phyloP scores from a whole-genome alignment of 2,797 vertebrate genomes.

The Leptodactylus fallax region DNA sequence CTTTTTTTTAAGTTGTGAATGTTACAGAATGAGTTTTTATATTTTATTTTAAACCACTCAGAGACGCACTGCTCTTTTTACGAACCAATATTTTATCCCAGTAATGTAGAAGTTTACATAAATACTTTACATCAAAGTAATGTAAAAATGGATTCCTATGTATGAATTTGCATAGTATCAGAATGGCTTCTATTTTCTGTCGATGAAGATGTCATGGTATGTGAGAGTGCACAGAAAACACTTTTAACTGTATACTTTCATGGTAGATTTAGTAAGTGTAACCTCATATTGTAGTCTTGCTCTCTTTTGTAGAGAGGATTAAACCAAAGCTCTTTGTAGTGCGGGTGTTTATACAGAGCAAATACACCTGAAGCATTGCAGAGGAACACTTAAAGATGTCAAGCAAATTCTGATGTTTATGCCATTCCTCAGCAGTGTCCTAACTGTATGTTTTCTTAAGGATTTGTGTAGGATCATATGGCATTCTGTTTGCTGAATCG shows the following conservation, averaged over 20 bases:
- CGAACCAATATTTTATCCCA: not conserved
- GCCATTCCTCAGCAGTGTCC: constrained; percentile 73
- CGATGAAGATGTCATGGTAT: constrained; percentile 45
- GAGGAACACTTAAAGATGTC: constrained; percentile 55
- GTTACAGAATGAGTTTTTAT: not conserved
- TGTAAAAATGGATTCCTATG: no score
- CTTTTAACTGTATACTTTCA: constrained; percentile 55
- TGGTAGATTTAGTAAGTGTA: constrained; percentile 56
- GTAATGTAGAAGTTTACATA: no score
- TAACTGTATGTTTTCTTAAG: constrained; percentile 71
- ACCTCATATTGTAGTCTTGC: constrained; percentile 45
- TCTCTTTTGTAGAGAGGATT: constrained; percentile 39
- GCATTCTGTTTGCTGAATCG: no score
- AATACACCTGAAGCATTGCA: constrained; percentile 45
- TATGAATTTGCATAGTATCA: constrained; percentile 26
- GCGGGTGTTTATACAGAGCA: constrained; percentile 52
- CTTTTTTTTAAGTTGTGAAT: no score
- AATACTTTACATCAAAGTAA: no score
- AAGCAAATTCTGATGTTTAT: constrained; percentile 60
- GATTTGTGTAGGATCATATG: not conserved
- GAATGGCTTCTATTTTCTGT: constrained; percentile 7
- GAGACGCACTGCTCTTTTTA: not conserved
- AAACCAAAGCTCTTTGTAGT: constrained; percentile 24
- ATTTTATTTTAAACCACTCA: not conserved
- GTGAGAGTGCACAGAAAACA: constrained; percentile 11